Conservation (phyloP, 1,140 invertebrate genomes). For the Tetragonula clypearis region DNA sequence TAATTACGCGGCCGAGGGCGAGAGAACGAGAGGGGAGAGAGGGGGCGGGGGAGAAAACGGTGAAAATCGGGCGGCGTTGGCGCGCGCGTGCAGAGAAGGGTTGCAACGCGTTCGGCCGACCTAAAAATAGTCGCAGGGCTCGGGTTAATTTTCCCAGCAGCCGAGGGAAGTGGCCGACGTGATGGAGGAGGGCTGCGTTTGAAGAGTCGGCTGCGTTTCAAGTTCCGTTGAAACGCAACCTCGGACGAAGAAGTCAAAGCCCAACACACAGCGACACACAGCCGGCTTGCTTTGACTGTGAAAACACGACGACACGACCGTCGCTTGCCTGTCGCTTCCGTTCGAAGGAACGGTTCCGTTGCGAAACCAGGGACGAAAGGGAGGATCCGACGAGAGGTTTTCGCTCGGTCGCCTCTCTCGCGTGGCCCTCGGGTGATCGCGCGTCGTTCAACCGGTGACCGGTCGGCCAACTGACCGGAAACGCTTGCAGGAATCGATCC, state of each 20-base stretch:
- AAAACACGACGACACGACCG: too few relatives aligned
- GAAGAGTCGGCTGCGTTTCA: background rate
- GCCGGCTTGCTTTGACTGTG: background rate
- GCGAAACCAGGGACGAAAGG: background rate
- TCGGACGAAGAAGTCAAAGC: conserved; percentile 13
- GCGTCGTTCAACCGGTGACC: conserved; percentile 36
- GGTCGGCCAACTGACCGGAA: conserved; percentile 65
- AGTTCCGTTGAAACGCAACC: background rate
- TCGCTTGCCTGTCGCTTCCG: background rate
- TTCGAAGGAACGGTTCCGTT: background rate
- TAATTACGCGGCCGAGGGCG: background rate
- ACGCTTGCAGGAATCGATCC: conserved; percentile 23
- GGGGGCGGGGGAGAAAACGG: too few relatives aligned
- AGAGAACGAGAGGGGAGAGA: too few relatives aligned
- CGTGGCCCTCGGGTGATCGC: conserved; percentile 46
- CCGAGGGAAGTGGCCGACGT: background rate
- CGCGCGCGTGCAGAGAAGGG: background rate
- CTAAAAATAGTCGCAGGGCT: conserved; percentile 1
- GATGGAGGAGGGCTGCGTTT: background rate
- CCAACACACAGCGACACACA: background rate
- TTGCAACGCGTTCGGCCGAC: background rate
- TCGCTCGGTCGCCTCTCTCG: conserved; percentile 65
- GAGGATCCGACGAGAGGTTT: conserved; percentile 24
- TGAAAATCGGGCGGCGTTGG: conserved; percentile 14
- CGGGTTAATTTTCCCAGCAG: conserved; percentile 25